Conservation (phyloP, 2,888 invertebrate species). For the Pyrocoelia pectoralis region DNA sequence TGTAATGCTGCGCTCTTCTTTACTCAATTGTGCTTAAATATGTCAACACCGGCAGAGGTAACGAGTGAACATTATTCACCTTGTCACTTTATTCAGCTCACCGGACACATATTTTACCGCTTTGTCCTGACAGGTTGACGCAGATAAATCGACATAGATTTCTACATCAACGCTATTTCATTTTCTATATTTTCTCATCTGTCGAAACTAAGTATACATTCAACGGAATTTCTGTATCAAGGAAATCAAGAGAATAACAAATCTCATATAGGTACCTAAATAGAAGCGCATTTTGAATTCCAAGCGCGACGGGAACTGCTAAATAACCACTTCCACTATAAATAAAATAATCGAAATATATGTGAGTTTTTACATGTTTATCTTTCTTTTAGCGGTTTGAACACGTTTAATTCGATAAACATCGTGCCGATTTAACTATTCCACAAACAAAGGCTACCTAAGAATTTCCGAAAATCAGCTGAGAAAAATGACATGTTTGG, state of each 20-base stretch:
- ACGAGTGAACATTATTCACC: constrained; percentile 38
- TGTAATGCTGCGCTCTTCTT: constrained; percentile 27
- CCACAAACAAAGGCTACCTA: too few relatives aligned
- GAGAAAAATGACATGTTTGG: too few relatives aligned
- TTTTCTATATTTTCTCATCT: constrained; percentile 36
- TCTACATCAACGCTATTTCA: constrained; percentile 36
- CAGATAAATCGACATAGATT: constrained; percentile 38
- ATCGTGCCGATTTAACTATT: too few relatives aligned
- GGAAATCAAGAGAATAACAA: constrained; percentile 30
- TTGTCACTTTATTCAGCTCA: constrained; percentile 38
- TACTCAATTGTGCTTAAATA: constrained; percentile 33
- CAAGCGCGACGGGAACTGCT: constrained; percentile 22
- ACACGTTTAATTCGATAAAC: too few relatives aligned
- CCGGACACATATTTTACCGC: constrained; percentile 38
- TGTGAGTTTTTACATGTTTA: too few relatives aligned
- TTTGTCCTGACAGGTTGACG: constrained; percentile 37
- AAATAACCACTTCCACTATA: constrained; percentile 1
- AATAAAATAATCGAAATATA: neutral
- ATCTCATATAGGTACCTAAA: constrained; percentile 21
- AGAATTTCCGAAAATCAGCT: too few relatives aligned
- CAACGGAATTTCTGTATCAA: constrained; percentile 32
- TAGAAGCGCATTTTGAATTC: constrained; percentile 30
- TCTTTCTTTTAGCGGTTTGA: too few relatives aligned
- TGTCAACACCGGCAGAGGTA: constrained; percentile 35
- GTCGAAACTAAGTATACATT: constrained; percentile 33